A percentile compares a stretch with the other conserved stretches of the same genome.
Conservation (phyloP, 2,113 vertebrate species). For the Sarotherodon lohbergeri region DNA sequence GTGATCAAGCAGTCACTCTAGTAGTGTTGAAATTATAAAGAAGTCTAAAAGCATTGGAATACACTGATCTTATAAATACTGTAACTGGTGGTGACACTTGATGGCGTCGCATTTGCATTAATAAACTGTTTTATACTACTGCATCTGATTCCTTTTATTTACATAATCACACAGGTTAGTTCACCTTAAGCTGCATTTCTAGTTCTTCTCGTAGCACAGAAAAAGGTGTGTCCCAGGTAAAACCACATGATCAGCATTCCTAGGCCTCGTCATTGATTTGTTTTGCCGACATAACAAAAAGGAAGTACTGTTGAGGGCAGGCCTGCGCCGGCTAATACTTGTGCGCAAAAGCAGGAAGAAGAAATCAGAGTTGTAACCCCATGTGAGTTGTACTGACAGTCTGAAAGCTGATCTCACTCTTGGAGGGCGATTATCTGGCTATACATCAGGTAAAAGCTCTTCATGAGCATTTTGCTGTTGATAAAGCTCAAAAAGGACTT, state of each 20-base stretch:
- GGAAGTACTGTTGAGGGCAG: constrained; percentile 21
- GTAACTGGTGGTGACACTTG: not conserved
- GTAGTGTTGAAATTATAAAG: not conserved
- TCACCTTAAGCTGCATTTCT: not conserved
- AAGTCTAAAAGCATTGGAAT: not conserved
- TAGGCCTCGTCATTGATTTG: not conserved
- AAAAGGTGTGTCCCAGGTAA: constrained; percentile 26
- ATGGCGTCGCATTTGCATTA: not conserved
- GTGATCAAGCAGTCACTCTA: rapidly evolving
- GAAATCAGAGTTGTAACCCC: not conserved
- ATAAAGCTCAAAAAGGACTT: not conserved
- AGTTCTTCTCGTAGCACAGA: constrained; percentile 15
- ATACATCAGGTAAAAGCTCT: not conserved
- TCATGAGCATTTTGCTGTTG: not conserved
- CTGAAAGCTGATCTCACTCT: not conserved
- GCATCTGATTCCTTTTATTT: not conserved
- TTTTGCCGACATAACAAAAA: not conserved
- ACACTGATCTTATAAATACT: not conserved
- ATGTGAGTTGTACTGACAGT: not conserved
- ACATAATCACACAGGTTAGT: not conserved
- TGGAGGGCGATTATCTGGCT: not conserved
- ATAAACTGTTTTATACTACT: constrained; percentile 8
- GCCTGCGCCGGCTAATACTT: not conserved
- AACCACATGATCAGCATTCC: not conserved
- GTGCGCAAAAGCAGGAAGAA: constrained; percentile 6